phyloP scores from a whole-genome alignment of 2,113 vertebrate genomes.

The Oenanthe melanoleuca region DNA sequence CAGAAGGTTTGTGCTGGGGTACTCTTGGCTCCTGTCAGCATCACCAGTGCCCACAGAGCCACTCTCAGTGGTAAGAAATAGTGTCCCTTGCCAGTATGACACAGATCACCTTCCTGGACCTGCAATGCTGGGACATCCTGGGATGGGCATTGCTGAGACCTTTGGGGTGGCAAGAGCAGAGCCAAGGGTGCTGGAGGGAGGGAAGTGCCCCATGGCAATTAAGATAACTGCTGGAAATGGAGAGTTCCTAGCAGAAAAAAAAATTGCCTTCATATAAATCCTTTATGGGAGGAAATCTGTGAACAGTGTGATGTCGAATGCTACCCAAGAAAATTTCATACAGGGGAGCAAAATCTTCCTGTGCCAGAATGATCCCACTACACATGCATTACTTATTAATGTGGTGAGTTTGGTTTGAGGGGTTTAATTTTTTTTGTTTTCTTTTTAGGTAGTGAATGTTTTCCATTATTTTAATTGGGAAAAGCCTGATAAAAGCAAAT shows the following conservation, averaged over 20 bases:
- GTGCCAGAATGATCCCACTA: neutral
- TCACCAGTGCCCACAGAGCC: neutral
- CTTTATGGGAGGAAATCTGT: neutral
- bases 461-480: conserved; percentile 32
- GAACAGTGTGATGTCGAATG: neutral
- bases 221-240: neutral
- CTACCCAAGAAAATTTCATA: neutral
- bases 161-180: neutral
- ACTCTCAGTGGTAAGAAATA: neutral
- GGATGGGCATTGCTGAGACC: neutral
- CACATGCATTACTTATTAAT: conserved; percentile 24
- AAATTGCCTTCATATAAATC: neutral
- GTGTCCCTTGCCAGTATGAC: neutral
- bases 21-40: neutral
- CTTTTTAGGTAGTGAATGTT: conserved; percentile 1
- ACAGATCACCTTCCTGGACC: neutral
- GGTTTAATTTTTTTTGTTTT: neutral
- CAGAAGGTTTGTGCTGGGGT: neutral
- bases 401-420: neutral
- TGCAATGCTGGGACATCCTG: neutral
- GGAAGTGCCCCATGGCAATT: neutral
- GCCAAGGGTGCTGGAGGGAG: neutral
- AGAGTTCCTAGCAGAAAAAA: neutral
- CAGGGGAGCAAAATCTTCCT: neutral
- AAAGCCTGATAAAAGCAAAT: conserved; percentile 27